These are phyloP conservation scores for Nymphalis polychloros DNA, from an alignment of 2,888 invertebrate genomes.

Conservation along the genomic window DNA sequence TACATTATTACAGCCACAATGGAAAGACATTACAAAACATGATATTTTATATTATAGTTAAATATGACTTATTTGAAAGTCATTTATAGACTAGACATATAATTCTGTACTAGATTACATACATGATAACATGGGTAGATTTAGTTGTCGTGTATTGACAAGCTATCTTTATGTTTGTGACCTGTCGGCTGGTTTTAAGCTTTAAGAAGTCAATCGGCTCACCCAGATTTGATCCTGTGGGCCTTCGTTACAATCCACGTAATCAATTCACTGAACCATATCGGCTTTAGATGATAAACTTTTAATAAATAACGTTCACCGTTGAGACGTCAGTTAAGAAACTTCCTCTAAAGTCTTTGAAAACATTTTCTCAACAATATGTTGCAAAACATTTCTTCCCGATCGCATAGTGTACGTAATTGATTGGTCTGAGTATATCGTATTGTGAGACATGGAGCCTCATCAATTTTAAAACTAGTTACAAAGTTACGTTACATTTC, in stretches of 20 bases:
- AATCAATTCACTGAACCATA: not conserved
- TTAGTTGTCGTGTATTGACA: not conserved
- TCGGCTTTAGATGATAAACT: not conserved
- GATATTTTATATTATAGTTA: too few species aligned
- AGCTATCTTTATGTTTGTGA: too few species aligned
- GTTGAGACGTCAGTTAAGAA: not conserved
- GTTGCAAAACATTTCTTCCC: not conserved
- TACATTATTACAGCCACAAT: not conserved
- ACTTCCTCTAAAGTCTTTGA: slow-evolving; percentile 5
- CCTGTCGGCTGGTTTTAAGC: too few species aligned
- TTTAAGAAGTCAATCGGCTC: too few species aligned
- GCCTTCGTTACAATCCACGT: too few species aligned
- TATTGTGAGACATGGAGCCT: slow-evolving; percentile 18
- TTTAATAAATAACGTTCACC: slow-evolving; percentile 3
- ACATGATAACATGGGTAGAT: too few species aligned
- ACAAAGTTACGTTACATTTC: not conserved
- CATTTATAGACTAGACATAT: too few species aligned
- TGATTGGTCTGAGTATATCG: slow-evolving; percentile 16
- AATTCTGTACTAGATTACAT: too few species aligned
- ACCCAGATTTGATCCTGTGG: too few species aligned
- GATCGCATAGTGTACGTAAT: slow-evolving; percentile 15
- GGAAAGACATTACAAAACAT: too few species aligned
- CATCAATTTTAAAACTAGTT: slow-evolving; percentile 28
- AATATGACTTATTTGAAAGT: too few species aligned
- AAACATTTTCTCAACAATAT: slow-evolving; percentile 6